These are phyloP conservation scores for Octodon degus DNA, from an alignment of 2,113 vertebrate species.

Conservation along the genomic window DNA sequence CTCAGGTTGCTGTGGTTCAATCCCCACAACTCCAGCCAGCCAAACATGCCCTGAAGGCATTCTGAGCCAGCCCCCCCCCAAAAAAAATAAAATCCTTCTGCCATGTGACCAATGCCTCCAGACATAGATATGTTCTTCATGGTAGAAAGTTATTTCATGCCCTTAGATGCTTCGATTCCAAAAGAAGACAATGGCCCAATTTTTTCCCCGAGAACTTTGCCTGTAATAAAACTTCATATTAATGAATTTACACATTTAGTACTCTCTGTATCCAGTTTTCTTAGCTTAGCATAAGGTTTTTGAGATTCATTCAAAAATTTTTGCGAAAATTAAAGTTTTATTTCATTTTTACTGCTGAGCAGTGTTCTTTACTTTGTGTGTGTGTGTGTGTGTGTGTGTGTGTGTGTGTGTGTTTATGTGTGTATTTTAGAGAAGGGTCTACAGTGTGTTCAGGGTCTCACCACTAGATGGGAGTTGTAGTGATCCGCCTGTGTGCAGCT, in stretches of 20 bases:
- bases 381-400: too few species aligned
- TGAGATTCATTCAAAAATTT: neutral
- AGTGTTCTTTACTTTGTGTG: neutral
- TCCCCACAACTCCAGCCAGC: too few species aligned
- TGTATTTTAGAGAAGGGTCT: too few species aligned
- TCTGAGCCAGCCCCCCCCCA: too few species aligned
- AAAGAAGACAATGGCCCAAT: neutral
- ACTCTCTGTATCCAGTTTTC: neutral
- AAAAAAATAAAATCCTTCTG: too few species aligned
- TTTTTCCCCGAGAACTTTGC: constrained; percentile 18
- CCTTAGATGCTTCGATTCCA: neutral
- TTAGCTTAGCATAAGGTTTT: constrained; percentile 11
- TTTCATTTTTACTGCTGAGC: constrained; percentile 6
- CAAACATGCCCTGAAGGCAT: too few species aligned
- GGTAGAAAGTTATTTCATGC: neutral
- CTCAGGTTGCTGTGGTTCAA: too few species aligned
- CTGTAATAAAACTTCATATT: neutral
- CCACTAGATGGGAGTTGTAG: too few species aligned
- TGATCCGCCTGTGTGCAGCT: too few species aligned
- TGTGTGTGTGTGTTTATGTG: too few species aligned
- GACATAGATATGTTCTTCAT: neutral
- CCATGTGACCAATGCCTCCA: neutral
- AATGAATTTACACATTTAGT: neutral
- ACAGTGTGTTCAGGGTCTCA: too few species aligned
- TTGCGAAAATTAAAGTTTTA: constrained; percentile 14